A percentile compares a stretch with the other conserved stretches of the same genome.
These are phyloP conservation scores for Endotricha flammealis DNA, from an alignment of 2,888 invertebrate species.

Conservation along the genomic window DNA sequence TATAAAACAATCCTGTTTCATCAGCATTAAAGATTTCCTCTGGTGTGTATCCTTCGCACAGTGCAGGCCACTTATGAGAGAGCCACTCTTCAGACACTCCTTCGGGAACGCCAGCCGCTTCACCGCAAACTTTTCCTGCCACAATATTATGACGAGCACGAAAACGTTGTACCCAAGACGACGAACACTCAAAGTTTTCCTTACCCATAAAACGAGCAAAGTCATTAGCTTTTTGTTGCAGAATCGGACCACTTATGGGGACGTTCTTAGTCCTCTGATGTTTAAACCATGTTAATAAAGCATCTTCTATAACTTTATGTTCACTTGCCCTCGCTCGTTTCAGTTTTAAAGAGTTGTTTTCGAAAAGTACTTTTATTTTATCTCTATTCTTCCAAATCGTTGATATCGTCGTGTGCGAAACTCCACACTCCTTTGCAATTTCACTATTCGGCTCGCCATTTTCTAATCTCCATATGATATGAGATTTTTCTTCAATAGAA, in stretches of 20 bases:
- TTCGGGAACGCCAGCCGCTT: conserved; percentile 24
- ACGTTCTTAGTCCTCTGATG: conserved; percentile 23
- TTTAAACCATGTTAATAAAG: conserved; percentile 27
- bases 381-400: conserved; percentile 26
- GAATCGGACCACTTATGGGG: conserved; percentile 18
- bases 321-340: conserved; percentile 24
- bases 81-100: conserved; percentile 22
- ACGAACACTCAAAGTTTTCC: conserved; percentile 23
- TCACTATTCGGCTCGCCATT: conserved; percentile 20
- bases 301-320: conserved; percentile 25
- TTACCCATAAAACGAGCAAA: conserved; percentile 21
- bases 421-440: conserved; percentile 21
- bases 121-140: conserved; percentile 26
- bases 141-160: conserved; percentile 28
- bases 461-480: conserved; percentile 21
- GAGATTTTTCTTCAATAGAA: conserved; percentile 22
- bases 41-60: conserved; percentile 23
- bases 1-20: conserved; percentile 23
- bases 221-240: conserved; percentile 24
- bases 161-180: conserved; percentile 27
- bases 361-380: conserved; percentile 24
- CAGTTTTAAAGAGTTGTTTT: conserved; percentile 26
- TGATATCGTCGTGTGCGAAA: conserved; percentile 24
- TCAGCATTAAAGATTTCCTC: conserved; percentile 30
- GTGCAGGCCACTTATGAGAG: conserved; percentile 18